Base-by-base conservation (phyloP, 2,113 vertebrate species). In the Hypocryptadius cinnamomeus region DNA sequence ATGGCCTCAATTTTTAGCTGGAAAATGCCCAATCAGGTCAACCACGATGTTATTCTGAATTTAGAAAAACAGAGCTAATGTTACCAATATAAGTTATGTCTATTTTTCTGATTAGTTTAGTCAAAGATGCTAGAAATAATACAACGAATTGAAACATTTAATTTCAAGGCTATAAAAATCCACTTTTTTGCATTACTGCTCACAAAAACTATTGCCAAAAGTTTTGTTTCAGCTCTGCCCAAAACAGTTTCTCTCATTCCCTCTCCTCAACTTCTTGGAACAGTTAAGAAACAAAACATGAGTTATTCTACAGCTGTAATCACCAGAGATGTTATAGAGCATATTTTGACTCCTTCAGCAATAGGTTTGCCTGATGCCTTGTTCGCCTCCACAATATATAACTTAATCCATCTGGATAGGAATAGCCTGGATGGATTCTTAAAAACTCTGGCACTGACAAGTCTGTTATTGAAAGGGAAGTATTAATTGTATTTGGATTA, bases 251-350 rank as follows among this genome's bases (percentile, higher is more conserved):
- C 86, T 93, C 44, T 50, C 47, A n/a, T 78, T 94, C 64, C 68
- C 56, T 84, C 35, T 93, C 33, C 64, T 93, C 73, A 86, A 40
- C 65, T 93, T 93, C 91, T 94, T 92, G 93, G 95, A 95, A 96
- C 89, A 74, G 59, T 81, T 94, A 74, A 64, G 89, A 90, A 94
- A 89, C 60, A 92, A 66, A 95, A 74, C 77, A 86, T 83, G 79
- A 90, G 77, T 92, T 94, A 56, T 60, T 90, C 83, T 86, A 80
- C 91, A 93, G 91, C 94, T 93, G 94, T 94, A 93, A 84, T 93
- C 94, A 86, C 87, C 83, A 92, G 91, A 95, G 94, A 95, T 90
- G 30, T 78, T 94, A 78, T 51, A 79, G 61, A 94, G 51, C 48
- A 13, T 79, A 87, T 85, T 93, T 92, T 91, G 87, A 92, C 89